Evolutionary conservation across 2,113 vertebrate genomes (phyloP).

Genomic region (Rattus rattus): DNA sequence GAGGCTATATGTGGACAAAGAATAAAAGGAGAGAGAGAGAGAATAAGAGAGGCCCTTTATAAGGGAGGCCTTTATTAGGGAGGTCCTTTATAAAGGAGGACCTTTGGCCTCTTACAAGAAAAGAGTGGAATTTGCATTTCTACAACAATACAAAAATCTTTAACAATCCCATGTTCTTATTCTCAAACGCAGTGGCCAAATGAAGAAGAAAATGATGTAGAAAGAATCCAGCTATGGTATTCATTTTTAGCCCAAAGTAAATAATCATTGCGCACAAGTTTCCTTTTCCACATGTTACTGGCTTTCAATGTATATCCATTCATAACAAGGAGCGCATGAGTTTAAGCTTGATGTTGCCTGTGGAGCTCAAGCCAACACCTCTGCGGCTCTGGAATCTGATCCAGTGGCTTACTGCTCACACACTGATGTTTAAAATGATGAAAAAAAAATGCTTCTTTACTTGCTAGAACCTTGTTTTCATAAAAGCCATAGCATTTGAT

Average conservation of each 20-base stretch:
- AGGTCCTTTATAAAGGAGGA: not conserved
- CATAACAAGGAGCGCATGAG: conserved; percentile 55
- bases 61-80: no score
- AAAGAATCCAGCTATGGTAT: conserved; percentile 72
- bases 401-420: not conserved
- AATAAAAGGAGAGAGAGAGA: not conserved
- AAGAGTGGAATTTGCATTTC: conserved; percentile 43
- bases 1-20: not conserved
- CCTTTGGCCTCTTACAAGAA: not conserved
- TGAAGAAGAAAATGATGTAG: conserved; percentile 39
- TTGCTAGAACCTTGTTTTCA: conserved; percentile 20
- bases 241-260: conserved; percentile 76
- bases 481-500: not conserved
- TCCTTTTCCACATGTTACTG: conserved; percentile 64
- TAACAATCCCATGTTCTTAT: conserved; percentile 40
- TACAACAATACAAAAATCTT: not conserved
- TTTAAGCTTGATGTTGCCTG: not conserved
- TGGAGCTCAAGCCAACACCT: not conserved
- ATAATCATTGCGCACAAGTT: conserved; percentile 69
- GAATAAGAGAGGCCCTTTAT: not conserved
- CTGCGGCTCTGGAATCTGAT: conserved; percentile 55
- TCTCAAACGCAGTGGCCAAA: conserved; percentile 53
- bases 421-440: conserved; percentile 10
- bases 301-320: conserved; percentile 61
- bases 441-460: conserved; percentile 2